Conservation (phyloP, 2,113 vertebrate species). For the Telmatochromis sp. region DNA sequence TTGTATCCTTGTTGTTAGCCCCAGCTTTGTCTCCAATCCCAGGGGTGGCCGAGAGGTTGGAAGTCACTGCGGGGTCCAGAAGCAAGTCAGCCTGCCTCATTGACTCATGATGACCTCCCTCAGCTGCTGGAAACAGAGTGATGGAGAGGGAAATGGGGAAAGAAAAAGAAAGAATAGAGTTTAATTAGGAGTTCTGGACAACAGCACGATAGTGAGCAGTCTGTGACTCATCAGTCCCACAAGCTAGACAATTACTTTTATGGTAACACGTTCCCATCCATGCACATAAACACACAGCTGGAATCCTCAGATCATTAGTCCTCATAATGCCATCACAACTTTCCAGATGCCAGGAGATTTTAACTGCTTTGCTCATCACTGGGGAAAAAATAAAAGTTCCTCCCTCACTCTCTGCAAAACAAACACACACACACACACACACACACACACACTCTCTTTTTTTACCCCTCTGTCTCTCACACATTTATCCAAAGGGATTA, state of each 20-base stretch:
- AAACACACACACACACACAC: background rate
- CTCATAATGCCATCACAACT: constrained; percentile 5
- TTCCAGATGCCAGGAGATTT: constrained; percentile 10
- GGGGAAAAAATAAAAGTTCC: background rate
- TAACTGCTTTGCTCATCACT: background rate
- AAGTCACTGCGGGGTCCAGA: background rate
- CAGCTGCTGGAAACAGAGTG: constrained; percentile 24
- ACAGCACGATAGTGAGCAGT: background rate
- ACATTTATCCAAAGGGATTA: constrained; percentile 19
- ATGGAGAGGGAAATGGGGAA: background rate
- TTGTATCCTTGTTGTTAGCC: background rate
- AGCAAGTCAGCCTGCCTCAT: background rate
- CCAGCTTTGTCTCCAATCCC: background rate
- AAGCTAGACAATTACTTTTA: background rate
- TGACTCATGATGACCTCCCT: constrained; percentile 10
- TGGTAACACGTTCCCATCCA: background rate
- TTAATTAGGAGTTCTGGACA: constrained; percentile 13
- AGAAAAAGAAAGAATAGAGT: background rate
- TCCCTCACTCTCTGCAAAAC: background rate
- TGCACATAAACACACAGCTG: background rate
- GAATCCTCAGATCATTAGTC: constrained; percentile 19
- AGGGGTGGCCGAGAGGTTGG: constrained; percentile 10
- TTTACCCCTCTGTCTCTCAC: background rate
- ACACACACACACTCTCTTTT: background rate
- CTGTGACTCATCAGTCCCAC: constrained; percentile 14